Conservation (phyloP, 2,888 invertebrate species). For the Hirtodrosophila confusa region DNA sequence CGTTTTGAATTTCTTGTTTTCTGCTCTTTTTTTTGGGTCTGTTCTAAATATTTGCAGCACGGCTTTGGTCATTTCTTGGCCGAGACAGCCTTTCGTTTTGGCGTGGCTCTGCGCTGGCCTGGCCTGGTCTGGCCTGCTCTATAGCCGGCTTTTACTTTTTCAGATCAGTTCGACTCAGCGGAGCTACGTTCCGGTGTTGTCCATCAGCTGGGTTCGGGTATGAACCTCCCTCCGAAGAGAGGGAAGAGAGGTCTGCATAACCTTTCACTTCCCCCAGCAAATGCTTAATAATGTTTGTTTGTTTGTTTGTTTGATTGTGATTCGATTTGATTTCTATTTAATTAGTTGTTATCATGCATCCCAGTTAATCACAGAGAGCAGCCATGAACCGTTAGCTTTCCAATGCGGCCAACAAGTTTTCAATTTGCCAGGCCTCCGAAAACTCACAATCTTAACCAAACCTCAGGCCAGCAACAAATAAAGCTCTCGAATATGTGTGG, state of each 20-base stretch:
- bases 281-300: constrained; percentile 25
- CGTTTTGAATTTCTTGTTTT: constrained; percentile 4
- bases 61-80: constrained; percentile 44
- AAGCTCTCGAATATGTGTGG: constrained; percentile 9
- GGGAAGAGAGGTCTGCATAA: constrained; percentile 29
- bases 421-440: constrained; percentile 24
- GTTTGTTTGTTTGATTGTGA: constrained; percentile 29
- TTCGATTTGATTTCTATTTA: constrained; percentile 70
- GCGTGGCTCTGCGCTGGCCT: constrained; percentile 7
- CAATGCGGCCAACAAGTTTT: constrained; percentile 60
- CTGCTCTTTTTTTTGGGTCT: constrained; percentile 24
- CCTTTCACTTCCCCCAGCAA: constrained; percentile 53
- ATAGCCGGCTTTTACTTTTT: constrained; percentile 50
- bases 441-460: constrained; percentile 2
- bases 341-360: constrained; percentile 70
- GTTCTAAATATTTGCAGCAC: constrained; percentile 64
- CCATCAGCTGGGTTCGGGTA: constrained; percentile 2
- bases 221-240: constrained; percentile 7
- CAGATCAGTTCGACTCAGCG: constrained; percentile 6
- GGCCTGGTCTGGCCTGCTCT: constrained; percentile 8
- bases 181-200: neutral
- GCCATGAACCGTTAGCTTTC: constrained; percentile 68
- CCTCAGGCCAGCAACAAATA: neutral
- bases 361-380: constrained; percentile 59
- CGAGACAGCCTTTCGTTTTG: constrained; percentile 46